Base-by-base conservation (phyloP, 2,113 vertebrate species). In the Pterophyllum scalare region DNA sequence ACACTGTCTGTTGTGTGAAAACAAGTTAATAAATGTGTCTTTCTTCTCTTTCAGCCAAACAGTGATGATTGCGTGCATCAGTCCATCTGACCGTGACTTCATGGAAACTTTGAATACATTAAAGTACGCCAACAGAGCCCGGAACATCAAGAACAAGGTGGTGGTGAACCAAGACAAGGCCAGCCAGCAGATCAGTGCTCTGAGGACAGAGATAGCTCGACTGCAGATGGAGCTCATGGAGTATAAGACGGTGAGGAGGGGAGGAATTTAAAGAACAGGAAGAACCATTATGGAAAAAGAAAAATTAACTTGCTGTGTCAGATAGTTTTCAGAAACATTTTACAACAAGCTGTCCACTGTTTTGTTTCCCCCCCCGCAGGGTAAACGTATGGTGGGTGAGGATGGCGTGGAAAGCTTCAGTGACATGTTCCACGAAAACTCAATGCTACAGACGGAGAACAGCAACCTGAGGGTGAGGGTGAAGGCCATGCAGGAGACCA, bases 201-300 rank as follows among this genome's bases (percentile, higher is more conserved):
- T 99, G 81, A 95, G 98, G 33, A 97, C 97, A 3, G 98, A 99
- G 94, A 99, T 99, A 15, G 96, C 98, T 7, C 95, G 98, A 0
- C 96, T 99, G 19, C 98, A 99, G 94, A 98, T 99, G 93, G 98
- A 99, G 76, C 97, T 99, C n/a, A 98, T 98, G 97, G 98, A 99
- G 88, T 99, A 99, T 84, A 98, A 97, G 92, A 98, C 98, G 52
- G 98, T 99, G 95, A 97, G 84, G n/a, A 61, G 1, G 9, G n/a
- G 43, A 61, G 0, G 43, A 14, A 31, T 43, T 64, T 15, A 57
- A n/a, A 78, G 19, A 19, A 22, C n/a, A 11, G 13, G 10, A 28
- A 22, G 2, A 31, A 33, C 5, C 3, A 17, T 33, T 38, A 1
- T 7, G 4, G 15, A 35, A 38, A 6, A 12, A 7, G 15, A 35